Conservation (phyloP, 2,888 invertebrate genomes). For the Aphodius granarius region DNA sequence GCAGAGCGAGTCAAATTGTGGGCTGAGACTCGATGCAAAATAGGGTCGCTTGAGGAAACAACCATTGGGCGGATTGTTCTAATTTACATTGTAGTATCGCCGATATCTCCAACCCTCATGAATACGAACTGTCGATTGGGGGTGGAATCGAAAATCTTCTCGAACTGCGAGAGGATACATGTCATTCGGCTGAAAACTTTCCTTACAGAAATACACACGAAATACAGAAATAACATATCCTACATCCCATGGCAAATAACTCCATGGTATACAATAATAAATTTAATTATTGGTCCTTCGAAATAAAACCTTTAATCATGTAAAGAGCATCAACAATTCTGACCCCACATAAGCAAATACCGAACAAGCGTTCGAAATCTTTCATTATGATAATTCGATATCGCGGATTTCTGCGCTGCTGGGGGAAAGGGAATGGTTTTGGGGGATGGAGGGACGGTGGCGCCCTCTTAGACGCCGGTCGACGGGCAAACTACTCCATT, state of each 20-base stretch:
- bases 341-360: slow-evolving; percentile 24
- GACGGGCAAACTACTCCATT: slow-evolving; percentile 45
- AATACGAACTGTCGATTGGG: neutral
- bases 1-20: neutral
- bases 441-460: neutral
- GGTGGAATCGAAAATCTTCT: neutral
- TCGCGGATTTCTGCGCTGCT: slow-evolving; percentile 25
- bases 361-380: slow-evolving; percentile 24
- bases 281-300: no score
- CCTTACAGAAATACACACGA: no score
- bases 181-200: neutral
- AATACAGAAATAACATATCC: no score
- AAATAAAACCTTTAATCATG: neutral
- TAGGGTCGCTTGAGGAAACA: neutral
- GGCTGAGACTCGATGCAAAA: neutral
- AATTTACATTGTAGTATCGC: neutral
- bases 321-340: slow-evolving; percentile 21
- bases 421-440: neutral
- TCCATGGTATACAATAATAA: no score
- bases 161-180: neutral
- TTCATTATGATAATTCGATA: slow-evolving; percentile 34
- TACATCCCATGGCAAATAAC: no score
- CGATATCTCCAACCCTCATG: neutral
- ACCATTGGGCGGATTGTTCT: neutral
- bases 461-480: neutral